Evolutionary conservation across 2,797 vertebrate species (phyloP).

Genomic region (Dromococcyx pavoninus): DNA sequence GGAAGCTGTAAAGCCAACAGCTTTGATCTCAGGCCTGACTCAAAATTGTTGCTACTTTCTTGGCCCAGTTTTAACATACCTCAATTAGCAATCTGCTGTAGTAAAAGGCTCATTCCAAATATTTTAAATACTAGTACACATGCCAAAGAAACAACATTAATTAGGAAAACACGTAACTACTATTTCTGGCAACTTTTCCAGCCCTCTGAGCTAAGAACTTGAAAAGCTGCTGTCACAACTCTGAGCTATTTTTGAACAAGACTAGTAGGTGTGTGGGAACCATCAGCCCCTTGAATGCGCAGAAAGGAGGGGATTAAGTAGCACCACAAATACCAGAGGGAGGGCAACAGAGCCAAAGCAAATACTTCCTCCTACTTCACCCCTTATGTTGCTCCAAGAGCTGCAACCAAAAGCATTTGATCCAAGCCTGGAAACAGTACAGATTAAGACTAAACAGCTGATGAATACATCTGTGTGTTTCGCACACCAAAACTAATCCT

Average conservation of each 20-base stretch:
- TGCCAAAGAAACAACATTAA: not conserved
- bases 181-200: conserved; percentile 9
- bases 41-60: conserved; percentile 6
- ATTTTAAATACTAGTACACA: not conserved
- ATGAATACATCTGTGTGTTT: not conserved
- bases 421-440: not conserved
- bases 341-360: not conserved
- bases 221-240: conserved; percentile 2
- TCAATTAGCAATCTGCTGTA: not conserved
- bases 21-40: conserved; percentile 32
- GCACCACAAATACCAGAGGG: not conserved
- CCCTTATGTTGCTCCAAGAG: not conserved
- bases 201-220: not conserved
- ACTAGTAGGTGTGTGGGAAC: not conserved
- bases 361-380: not conserved
- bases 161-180: not conserved
- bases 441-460: not conserved
- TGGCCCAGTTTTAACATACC: not conserved
- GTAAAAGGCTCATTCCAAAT: not conserved
- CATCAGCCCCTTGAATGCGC: fast-evolving
- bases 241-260: not conserved
- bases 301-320: conserved; percentile 5
- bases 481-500: not conserved
- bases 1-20: not conserved
- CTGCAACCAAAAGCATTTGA: not conserved